These are phyloP conservation scores for Smutsia gigantea DNA, from an alignment of 2,797 vertebrate genomes.

Conservation along the genomic window DNA sequence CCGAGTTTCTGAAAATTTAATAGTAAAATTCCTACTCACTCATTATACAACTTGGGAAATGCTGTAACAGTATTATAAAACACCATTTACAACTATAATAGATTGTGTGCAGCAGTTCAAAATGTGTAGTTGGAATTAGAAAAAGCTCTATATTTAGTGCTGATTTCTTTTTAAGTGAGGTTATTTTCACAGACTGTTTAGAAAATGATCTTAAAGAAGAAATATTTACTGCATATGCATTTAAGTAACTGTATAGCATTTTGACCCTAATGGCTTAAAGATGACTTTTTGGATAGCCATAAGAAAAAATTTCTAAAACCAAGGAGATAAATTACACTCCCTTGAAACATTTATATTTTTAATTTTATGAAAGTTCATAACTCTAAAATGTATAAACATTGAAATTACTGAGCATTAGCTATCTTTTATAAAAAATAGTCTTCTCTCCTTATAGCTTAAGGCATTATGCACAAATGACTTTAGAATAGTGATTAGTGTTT, in stretches of 20 bases:
- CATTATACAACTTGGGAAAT: neutral
- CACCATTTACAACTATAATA: neutral
- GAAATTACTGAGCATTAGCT: neutral
- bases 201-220: neutral
- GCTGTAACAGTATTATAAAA: neutral
- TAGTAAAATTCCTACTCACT: neutral
- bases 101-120: neutral
- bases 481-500: neutral
- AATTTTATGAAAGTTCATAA: slow-evolving; percentile 7
- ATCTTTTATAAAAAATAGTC: neutral
- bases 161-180: neutral
- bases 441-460: neutral
- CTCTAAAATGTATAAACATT: too few species aligned
- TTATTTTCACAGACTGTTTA: neutral
- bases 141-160: neutral
- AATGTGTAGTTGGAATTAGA: neutral
- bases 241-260: neutral
- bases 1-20: slow-evolving; percentile 3
- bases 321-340: neutral
- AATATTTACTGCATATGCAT: neutral
- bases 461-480: neutral
- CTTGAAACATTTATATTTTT: neutral
- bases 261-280: neutral
- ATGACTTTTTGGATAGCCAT: neutral
- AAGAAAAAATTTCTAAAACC: slow-evolving; percentile 8